These are phyloP conservation scores for Adrianichthys oophorus DNA, from an alignment of 2,797 vertebrate genomes.

Conservation along the genomic window DNA sequence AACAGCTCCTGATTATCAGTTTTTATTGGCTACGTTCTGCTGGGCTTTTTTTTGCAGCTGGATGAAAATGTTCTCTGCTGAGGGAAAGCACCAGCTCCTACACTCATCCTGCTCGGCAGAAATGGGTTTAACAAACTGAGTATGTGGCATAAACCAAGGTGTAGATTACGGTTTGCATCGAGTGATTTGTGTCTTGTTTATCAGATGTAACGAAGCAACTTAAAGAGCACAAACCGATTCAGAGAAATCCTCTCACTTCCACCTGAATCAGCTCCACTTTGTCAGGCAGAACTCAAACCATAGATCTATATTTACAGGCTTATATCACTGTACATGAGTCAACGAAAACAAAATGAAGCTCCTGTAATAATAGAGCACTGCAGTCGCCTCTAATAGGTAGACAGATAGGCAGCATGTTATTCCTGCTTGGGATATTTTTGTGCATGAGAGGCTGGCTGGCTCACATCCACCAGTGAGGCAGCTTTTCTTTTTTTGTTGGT, in stretches of 20 bases:
- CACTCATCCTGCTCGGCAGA: constrained; percentile 25
- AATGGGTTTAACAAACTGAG: constrained; percentile 25
- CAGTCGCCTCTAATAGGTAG: no score
- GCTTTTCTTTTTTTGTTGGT: neutral
- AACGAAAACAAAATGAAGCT: constrained; percentile 52
- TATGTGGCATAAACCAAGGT: constrained; percentile 19
- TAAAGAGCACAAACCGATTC: constrained; percentile 51
- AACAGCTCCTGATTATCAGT: constrained; percentile 26
- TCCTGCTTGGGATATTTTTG: neutral
- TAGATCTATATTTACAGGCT: constrained; percentile 62
- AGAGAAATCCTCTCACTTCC: constrained; percentile 60
- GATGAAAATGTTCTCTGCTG: constrained; percentile 10
- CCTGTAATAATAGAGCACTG: constrained; percentile 21
- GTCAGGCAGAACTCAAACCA: constrained; percentile 65
- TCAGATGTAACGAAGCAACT: constrained; percentile 46
- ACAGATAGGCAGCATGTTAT: constrained; percentile 6
- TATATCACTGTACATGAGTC: constrained; percentile 59
- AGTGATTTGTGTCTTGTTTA: constrained; percentile 40
- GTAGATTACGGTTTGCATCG: constrained; percentile 8
- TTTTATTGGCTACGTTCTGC: constrained; percentile 4
- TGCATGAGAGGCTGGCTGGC: constrained; percentile 7
- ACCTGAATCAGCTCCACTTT: constrained; percentile 65
- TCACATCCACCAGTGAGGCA: constrained; percentile 1
- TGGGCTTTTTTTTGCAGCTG: constrained; percentile 26
- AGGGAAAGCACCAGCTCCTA: constrained; percentile 19